Percentiles rank a stretch among this genome's conserved stretches.
Conservation (phyloP, 2,113 vertebrate genomes). For the Helogale parvula region DNA sequence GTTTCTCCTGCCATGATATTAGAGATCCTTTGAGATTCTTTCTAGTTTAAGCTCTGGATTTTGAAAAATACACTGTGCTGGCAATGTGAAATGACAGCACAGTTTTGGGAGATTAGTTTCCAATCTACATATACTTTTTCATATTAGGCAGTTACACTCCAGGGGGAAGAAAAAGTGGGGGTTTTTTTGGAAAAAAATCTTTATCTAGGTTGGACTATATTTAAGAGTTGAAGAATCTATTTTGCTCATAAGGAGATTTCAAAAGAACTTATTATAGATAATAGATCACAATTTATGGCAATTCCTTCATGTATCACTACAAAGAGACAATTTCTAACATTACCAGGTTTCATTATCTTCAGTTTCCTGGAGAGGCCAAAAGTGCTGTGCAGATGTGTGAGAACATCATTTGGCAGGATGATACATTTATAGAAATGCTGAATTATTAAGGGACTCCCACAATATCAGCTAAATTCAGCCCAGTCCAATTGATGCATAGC, state of each 20-base stretch:
- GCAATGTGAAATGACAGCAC: background rate
- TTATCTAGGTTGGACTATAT: background rate
- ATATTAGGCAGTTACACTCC: background rate
- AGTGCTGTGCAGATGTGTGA: constrained; percentile 19
- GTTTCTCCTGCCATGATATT: background rate
- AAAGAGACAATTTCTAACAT: background rate
- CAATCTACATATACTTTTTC: background rate
- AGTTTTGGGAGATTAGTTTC: background rate
- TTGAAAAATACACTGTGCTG: background rate
- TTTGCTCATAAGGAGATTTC: constrained; percentile 20
- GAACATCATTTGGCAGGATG: background rate
- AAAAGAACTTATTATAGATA: constrained; percentile 25
- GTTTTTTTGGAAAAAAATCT: background rate
- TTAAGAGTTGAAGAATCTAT: constrained; percentile 23
- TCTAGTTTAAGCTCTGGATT: background rate
- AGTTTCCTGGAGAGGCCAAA: constrained; percentile 15
- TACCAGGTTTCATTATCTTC: constrained; percentile 25
- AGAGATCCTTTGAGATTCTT: background rate
- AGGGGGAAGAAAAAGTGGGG: background rate
- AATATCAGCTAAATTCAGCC: constrained; percentile 35
- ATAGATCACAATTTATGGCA: background rate
- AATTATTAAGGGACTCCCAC: constrained; percentile 37
- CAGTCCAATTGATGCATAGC: background rate
- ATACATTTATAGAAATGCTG: constrained; percentile 13
- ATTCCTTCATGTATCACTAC: background rate